phyloP scores from a whole-genome alignment of 2,113 vertebrate species.

The Orthonyx spaldingii region DNA sequence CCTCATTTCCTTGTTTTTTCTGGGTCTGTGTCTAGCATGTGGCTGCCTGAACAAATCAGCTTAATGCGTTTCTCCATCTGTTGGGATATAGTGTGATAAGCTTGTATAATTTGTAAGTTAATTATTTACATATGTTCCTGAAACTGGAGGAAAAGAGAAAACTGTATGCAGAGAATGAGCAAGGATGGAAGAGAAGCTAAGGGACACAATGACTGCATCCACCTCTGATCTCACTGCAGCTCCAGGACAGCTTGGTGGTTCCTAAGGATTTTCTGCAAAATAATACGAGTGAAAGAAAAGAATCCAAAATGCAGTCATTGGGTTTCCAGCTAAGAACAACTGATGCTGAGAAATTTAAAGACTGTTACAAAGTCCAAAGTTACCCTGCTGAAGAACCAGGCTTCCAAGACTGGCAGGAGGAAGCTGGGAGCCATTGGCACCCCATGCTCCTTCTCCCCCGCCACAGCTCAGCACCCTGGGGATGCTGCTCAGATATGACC shows the following conservation, averaged over 20 bases:
- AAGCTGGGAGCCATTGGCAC: not conserved
- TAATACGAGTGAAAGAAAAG: not conserved
- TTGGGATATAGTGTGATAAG: constrained; percentile 28
- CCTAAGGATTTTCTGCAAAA: not conserved
- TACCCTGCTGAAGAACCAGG: not conserved
- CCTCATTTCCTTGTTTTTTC: constrained; percentile 39
- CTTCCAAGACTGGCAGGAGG: not conserved
- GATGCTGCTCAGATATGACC: not conserved
- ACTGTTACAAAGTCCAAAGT: accelerated
- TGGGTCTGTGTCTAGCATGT: not conserved
- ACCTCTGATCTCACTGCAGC: not conserved
- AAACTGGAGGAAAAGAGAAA: constrained; percentile 28
- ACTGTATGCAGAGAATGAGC: not conserved
- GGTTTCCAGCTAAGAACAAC: not conserved
- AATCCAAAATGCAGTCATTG: not conserved
- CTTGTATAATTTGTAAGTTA: constrained; percentile 58
- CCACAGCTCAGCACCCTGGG: accelerated
- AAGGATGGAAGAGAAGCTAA: not conserved
- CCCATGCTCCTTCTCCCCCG: accelerated
- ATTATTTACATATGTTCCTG: constrained; percentile 64
- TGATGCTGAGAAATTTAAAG: not conserved
- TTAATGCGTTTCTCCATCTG: constrained; percentile 58
- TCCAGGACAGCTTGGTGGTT: not conserved
- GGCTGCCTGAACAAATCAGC: constrained; percentile 52
- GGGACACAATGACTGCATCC: accelerated